Percentiles rank a stretch among this genome's conserved stretches.
phyloP scores from a whole-genome alignment of 2,797 vertebrate species.

The Lepus oiostolus region DNA sequence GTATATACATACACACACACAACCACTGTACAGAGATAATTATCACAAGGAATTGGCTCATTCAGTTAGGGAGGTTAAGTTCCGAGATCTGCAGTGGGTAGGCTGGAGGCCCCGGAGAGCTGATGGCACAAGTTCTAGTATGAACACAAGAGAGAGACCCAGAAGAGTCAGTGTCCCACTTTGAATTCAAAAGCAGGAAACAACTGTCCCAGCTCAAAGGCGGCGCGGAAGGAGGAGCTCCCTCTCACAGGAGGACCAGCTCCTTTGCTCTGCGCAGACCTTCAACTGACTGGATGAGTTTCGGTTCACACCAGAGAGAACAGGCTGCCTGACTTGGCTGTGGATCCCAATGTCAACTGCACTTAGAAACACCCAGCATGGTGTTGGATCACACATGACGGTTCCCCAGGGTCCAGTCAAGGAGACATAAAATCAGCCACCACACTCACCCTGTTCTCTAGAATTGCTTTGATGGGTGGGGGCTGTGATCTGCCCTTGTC shows the following conservation, averaged over 20 bases:
- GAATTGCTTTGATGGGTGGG: not conserved
- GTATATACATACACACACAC: not conserved
- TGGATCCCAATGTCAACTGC: not conserved
- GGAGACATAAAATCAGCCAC: not conserved
- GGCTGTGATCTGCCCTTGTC: not conserved
- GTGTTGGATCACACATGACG: not conserved
- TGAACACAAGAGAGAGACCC: not conserved
- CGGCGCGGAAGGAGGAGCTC: not conserved
- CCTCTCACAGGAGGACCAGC: not conserved
- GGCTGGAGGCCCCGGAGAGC: not conserved
- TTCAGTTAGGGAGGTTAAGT: not conserved
- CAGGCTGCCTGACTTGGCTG: not conserved
- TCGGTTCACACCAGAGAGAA: not conserved
- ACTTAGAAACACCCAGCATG: slow-evolving; percentile 7
- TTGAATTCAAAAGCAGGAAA: not conserved
- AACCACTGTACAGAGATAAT: too few relatives aligned
- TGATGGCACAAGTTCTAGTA: not conserved
- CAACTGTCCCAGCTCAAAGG: not conserved
- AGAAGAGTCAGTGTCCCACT: not conserved
- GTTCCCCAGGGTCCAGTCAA: not conserved
- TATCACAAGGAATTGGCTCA: not conserved
- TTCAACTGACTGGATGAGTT: not conserved
- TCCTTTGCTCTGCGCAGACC: not conserved
- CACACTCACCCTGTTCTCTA: not conserved
- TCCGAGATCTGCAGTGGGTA: not conserved